Base-by-base conservation (phyloP, 2,113 vertebrate species). In the Tragelaphus buxtoni region DNA sequence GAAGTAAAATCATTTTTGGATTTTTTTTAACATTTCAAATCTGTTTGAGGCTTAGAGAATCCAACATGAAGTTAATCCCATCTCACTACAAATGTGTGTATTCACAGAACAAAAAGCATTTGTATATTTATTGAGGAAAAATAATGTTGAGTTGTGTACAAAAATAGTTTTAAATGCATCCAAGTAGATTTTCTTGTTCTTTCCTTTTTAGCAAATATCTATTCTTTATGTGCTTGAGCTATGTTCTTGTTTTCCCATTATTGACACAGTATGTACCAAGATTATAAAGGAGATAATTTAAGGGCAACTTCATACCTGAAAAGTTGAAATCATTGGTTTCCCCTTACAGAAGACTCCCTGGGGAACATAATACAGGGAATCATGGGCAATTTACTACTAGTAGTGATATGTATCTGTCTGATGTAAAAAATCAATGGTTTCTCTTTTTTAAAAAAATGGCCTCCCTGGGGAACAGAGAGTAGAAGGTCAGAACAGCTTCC, bases 271-370 rank as follows among this genome's bases (percentile, higher is more conserved):
- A 94, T 55, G 17, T 39, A 61, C 56, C 96, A 92, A 97, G 26
- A 95, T 55, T 53, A 74, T 87, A 96, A 98, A 97, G 88, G 65
- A 97, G 69, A 96, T 95, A 97, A 98, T 98, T 95, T 97, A 98
- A 98, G 94, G 61, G 65, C 47, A 98, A 96, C 96, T 90, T 86
- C 76, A 84, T 39, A 97, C 63, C 61, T 98, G 55, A 98, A 97
- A 98, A 98, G 45, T 96, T 96, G 97, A 98, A 98, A 98, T 96
- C 35, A 77, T 88, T 95, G 81, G 45, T 96, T 98, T 98, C 90
- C n/a, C 69, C 39, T 97, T 98, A 90, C 30, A 96, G 81, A 97
- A 88, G 60, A 13, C 86, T 97, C 88, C 92, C 82, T 98, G 79
- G 65, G 95, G 93, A 97, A 94, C 28, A 60, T 90, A 97, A 97